A percentile compares a stretch with the other conserved stretches of the same genome.
Evolutionary conservation across 2,888 invertebrate species (phyloP).

Genomic region (Drosophila kuntzei): DNA sequence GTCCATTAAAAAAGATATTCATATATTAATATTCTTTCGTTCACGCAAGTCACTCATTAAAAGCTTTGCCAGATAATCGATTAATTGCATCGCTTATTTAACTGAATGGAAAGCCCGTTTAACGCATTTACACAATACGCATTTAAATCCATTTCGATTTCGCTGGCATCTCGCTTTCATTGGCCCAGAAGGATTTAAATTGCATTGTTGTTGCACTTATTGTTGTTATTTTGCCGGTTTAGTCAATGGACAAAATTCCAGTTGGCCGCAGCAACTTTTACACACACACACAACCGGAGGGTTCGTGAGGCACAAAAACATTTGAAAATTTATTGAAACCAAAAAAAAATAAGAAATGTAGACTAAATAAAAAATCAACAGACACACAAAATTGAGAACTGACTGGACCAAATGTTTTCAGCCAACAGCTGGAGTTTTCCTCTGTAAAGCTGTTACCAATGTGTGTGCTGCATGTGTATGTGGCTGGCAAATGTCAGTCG

Average conservation of each 20-base stretch:
- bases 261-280: constrained; percentile 14
- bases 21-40: not conserved
- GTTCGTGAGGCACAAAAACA: constrained; percentile 47
- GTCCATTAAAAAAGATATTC: not conserved
- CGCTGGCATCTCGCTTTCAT: constrained; percentile 8
- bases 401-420: constrained; percentile 29
- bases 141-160: constrained; percentile 7
- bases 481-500: constrained; percentile 57
- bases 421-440: constrained; percentile 21
- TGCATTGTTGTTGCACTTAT: not conserved
- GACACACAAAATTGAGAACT: constrained; percentile 24
- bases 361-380: constrained; percentile 9
- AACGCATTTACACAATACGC: constrained; percentile 24
- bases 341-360: constrained; percentile 18
- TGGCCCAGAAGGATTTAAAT: constrained; percentile 2
- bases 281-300: constrained; percentile 11
- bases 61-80: constrained; percentile 13
- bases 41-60: constrained; percentile 9
- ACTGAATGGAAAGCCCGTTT: constrained; percentile 14
- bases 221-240: not conserved
- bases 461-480: not conserved
- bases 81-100: constrained; percentile 28
- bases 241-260: constrained; percentile 21
- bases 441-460: constrained; percentile 4
- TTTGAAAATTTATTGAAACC: constrained; percentile 61